phyloP scores from a whole-genome alignment of 2,113 vertebrate species.

The Albula goreensis region DNA sequence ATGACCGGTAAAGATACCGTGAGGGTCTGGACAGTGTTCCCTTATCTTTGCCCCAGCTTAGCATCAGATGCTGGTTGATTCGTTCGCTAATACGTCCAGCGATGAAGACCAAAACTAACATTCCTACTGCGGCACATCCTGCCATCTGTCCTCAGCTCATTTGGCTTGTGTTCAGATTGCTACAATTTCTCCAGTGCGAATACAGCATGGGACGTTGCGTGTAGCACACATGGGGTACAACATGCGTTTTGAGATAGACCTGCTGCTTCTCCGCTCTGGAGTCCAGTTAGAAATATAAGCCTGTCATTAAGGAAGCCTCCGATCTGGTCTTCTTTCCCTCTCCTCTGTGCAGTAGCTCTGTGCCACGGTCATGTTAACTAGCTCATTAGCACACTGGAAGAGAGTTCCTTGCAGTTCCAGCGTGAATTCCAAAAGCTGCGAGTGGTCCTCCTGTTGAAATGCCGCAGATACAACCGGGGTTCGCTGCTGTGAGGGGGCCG shows the following conservation, averaged over 20 bases:
- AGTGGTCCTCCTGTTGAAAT: too few relatives aligned
- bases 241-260: background rate
- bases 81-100: background rate
- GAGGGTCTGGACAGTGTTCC: background rate
- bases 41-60: background rate
- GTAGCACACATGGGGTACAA: background rate
- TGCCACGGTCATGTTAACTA: background rate
- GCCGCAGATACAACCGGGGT: too few relatives aligned
- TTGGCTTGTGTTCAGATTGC: background rate
- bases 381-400: background rate
- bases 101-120: background rate
- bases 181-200: background rate
- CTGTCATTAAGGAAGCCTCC: background rate
- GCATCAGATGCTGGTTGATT: background rate
- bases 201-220: background rate
- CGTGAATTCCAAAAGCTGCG: background rate
- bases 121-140: background rate
- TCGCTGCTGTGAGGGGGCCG: too few relatives aligned
- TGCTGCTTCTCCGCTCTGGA: background rate
- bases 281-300: background rate
- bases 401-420: background rate
- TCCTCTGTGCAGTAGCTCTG: background rate
- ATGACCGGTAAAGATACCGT: background rate
- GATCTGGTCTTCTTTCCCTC: background rate
- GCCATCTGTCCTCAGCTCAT: background rate